Evolutionary conservation across 1,140 invertebrate genomes (phyloP).

Genomic region (Diprion similis): DNA sequence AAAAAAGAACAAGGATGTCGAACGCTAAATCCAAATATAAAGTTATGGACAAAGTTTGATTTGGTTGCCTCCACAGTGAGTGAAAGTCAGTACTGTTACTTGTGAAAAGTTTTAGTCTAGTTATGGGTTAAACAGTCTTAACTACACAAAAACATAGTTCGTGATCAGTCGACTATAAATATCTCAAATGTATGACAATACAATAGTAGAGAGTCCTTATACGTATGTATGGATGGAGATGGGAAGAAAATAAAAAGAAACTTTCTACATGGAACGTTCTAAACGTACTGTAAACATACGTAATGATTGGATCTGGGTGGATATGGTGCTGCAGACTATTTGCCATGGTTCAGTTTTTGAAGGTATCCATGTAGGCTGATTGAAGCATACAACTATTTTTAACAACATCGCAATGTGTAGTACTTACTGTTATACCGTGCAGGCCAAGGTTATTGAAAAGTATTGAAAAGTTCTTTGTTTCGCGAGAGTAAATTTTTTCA

Average conservation of each 20-base stretch:
- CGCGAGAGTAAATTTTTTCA: conserved; percentile 27
- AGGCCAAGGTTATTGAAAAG: conserved; percentile 56
- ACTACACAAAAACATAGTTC: too few relatives aligned
- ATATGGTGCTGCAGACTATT: background rate
- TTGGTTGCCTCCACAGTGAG: background rate
- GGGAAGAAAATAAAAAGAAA: background rate
- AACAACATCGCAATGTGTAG: conserved; percentile 38
- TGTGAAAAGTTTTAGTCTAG: background rate
- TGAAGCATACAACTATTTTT: conserved; percentile 49
- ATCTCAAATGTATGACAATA: background rate
- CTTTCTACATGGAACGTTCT: background rate
- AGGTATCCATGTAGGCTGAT: conserved; percentile 20
- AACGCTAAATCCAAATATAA: too few relatives aligned
- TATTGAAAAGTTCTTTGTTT: conserved; percentile 51
- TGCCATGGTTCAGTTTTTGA: background rate
- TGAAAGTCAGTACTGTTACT: background rate
- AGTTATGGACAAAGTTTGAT: too few relatives aligned
- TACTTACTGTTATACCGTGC: conserved; percentile 46
- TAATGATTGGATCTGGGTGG: background rate
- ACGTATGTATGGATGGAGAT: conserved; percentile 15
- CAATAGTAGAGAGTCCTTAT: background rate
- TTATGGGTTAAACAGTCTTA: background rate
- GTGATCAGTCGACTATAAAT: background rate
- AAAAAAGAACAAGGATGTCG: too few relatives aligned
- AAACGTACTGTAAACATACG: background rate